Evolutionary conservation across 2,888 invertebrate genomes (phyloP).

Genomic region (Acanthoscelides obtectus): DNA sequence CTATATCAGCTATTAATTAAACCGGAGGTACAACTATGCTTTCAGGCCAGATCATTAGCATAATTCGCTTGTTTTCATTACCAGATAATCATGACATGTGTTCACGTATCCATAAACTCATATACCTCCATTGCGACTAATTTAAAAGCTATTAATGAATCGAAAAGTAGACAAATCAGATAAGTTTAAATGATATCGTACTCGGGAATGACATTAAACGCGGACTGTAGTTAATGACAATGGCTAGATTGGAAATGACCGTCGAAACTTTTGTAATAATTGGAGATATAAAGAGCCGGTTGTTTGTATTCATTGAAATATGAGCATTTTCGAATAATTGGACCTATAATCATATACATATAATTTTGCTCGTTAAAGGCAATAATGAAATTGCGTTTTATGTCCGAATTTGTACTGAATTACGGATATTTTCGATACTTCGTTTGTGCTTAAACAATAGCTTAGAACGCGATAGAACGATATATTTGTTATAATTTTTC

Average conservation of each 20-base stretch:
- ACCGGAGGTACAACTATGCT: neutral
- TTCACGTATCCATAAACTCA: neutral
- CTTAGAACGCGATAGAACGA: no score
- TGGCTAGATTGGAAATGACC: neutral
- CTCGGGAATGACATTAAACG: neutral
- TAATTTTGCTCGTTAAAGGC: no score
- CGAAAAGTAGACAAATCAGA: neutral
- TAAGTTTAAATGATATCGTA: neutral
- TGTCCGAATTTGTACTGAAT: no score
- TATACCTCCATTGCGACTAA: neutral
- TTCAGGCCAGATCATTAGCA: neutral
- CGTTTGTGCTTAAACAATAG: no score
- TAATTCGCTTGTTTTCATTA: neutral
- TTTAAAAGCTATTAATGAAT: neutral
- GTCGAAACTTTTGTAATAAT: neutral
- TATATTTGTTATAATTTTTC: no score
- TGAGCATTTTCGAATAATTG: neutral
- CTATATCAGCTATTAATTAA: neutral
- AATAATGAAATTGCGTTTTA: no score
- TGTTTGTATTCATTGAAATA: neutral
- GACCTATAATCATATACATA: neutral
- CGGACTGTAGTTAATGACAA: neutral
- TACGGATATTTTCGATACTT: no score
- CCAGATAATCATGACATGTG: neutral
- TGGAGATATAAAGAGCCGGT: neutral